phyloP scores from a whole-genome alignment of 2,888 invertebrate species.

The Nomada ruficornis region DNA sequence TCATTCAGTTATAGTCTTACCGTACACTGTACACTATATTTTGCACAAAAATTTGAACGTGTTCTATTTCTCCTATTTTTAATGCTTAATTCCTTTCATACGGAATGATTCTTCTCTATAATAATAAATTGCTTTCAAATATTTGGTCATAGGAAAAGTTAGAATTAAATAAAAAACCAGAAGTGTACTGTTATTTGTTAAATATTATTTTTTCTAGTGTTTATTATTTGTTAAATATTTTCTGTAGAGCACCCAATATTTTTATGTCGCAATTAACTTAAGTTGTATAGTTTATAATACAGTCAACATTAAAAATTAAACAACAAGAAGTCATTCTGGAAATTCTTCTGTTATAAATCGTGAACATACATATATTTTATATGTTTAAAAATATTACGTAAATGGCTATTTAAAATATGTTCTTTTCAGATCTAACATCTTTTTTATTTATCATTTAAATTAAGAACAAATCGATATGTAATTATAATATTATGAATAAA shows the following conservation, averaged over 20 bases:
- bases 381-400: slow-evolving; percentile 30
- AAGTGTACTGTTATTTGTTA: slow-evolving; percentile 14
- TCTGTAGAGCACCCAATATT: slow-evolving; percentile 58
- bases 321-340: slow-evolving; percentile 17
- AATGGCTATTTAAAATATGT: slow-evolving; percentile 20
- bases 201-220: slow-evolving; percentile 23
- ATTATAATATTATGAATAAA: slow-evolving; percentile 34
- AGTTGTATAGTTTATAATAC: slow-evolving; percentile 24
- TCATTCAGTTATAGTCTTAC: slow-evolving; percentile 2
- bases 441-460: slow-evolving; percentile 45
- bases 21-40: slow-evolving; percentile 7
- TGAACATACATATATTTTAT: slow-evolving; percentile 34
- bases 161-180: slow-evolving; percentile 15
- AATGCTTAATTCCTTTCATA: slow-evolving; percentile 1
- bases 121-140: slow-evolving; percentile 1
- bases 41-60: slow-evolving; percentile 43
- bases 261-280: slow-evolving; percentile 46
- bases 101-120: neutral
- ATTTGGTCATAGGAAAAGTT: slow-evolving; percentile 8
- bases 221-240: slow-evolving; percentile 29
- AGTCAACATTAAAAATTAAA: slow-evolving; percentile 18
- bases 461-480: neutral
- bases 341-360: slow-evolving; percentile 26
- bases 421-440: slow-evolving; percentile 22
- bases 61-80: slow-evolving; percentile 8